These are phyloP conservation scores for Poecilia gillii DNA, from an alignment of 2,797 vertebrate species.

Conservation along the genomic window DNA sequence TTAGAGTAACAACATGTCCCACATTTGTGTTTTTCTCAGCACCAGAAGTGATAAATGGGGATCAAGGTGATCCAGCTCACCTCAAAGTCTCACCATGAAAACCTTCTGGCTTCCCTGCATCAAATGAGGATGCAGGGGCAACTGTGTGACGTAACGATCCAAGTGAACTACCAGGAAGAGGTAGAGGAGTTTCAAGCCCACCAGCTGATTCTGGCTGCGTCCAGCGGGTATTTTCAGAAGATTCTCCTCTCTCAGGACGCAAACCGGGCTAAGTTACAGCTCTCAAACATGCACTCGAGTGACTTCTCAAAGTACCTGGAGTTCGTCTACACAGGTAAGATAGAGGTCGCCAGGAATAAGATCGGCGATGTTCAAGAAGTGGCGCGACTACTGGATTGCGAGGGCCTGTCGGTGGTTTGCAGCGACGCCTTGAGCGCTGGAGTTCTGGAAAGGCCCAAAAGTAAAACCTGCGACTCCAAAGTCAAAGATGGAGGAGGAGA, in stretches of 20 bases:
- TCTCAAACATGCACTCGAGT: slow-evolving; percentile 82
- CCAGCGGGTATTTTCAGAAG: slow-evolving; percentile 93
- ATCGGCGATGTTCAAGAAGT: slow-evolving; percentile 85
- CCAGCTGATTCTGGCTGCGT: slow-evolving; percentile 91
- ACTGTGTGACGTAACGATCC: slow-evolving; percentile 91
- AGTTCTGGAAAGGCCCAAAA: slow-evolving; percentile 13
- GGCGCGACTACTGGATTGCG: slow-evolving; percentile 88
- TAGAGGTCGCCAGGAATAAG: slow-evolving; percentile 84
- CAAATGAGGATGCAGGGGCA: slow-evolving; percentile 86
- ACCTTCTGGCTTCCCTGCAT: slow-evolving; percentile 89
- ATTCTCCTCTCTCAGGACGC: slow-evolving; percentile 83
- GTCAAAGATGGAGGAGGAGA: slow-evolving; percentile 16
- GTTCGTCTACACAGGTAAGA: slow-evolving; percentile 91
- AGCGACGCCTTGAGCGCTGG: slow-evolving; percentile 56
- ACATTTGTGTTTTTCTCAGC: neutral
- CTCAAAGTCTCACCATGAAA: slow-evolving; percentile 85
- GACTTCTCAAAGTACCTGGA: slow-evolving; percentile 92
- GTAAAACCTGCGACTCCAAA: neutral
- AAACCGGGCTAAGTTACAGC: slow-evolving; percentile 75
- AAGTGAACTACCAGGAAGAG: slow-evolving; percentile 88
- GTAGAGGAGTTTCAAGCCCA: slow-evolving; percentile 90
- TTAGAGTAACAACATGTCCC: neutral
- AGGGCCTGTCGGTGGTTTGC: slow-evolving; percentile 87
- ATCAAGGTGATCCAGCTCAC: slow-evolving; percentile 84
- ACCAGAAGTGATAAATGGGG: slow-evolving; percentile 83